These are phyloP conservation scores for Gopherus flavomarginatus DNA, from an alignment of 2,113 vertebrate genomes.

Conservation along the genomic window DNA sequence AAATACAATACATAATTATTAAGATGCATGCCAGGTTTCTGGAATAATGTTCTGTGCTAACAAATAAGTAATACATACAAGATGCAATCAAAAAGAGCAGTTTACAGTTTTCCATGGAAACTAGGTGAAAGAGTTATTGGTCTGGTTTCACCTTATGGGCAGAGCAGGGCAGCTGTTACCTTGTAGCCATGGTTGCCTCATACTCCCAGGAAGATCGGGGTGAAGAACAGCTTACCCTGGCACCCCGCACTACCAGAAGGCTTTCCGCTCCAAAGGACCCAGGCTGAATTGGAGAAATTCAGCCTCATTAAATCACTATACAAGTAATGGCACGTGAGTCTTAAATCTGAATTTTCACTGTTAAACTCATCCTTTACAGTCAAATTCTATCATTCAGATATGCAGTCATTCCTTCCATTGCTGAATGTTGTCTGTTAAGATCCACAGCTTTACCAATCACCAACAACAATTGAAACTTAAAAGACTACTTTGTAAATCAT, in stretches of 20 bases:
- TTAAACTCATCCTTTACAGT: background rate
- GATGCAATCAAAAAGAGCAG: slow-evolving; percentile 45
- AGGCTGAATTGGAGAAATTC: background rate
- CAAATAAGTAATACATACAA: slow-evolving; percentile 61
- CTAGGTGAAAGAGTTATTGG: slow-evolving; percentile 45
- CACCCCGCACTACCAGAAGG: background rate
- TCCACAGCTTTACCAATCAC: background rate
- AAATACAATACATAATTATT: background rate
- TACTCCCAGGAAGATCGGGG: background rate
- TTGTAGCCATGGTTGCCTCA: background rate
- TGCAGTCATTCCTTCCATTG: background rate
- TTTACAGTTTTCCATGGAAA: slow-evolving; percentile 52
- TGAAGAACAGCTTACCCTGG: background rate
- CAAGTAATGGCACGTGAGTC: background rate
- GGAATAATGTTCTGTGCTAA: slow-evolving; percentile 32
- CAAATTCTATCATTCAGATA: background rate
- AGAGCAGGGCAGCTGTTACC: background rate
- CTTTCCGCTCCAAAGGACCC: background rate
- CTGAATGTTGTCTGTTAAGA: background rate
- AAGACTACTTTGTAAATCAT: background rate
- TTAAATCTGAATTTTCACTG: background rate
- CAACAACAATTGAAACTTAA: background rate
- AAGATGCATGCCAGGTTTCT: slow-evolving; percentile 19
- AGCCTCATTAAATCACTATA: background rate
- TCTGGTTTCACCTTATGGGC: background rate